Evolutionary conservation across 2,888 invertebrate species (phyloP), one percentile per base, ranked within the genome.

Genomic region (Pocota personata): DNA sequence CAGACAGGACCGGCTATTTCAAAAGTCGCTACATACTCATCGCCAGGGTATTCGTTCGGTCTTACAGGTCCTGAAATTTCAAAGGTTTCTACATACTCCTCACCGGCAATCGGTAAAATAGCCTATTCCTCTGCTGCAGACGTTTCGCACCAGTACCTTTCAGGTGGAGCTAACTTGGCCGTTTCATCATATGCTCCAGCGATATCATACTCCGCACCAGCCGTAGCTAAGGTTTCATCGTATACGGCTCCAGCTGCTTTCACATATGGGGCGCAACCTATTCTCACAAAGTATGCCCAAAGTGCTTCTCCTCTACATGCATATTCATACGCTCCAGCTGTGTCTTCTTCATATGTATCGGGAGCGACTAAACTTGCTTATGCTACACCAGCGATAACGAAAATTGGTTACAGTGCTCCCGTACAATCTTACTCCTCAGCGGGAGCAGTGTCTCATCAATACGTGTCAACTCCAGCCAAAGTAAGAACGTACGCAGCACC

Each of bases 311-410:
- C 89, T 2, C 27, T 73, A n/a, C 57, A 87, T 0, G 87, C 82
- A 8, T 87, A 87, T 57, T 76, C 77, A 0, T 90, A 87, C 12
- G 3, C 88, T 87, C 83, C 88, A 80, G 12, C 80, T 0, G 64
- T 84, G 6, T 69, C 84, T 1, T 58, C 84, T 1, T 64, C 84
- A 3, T 84, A 84, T 32, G 6, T 84, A 16, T 71, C 87, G 7
- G 88, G 89, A 32, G 88, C 87, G 3, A 50, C 72, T 16, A 84
- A 87, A 12, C 64, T 83, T 8, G 60, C 55, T 19, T 87, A 79
- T 43, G 92, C 92, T 77, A 93, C 92, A 6, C 93, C 93, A 3
- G 93, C 93, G 0, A 93, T 93, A 0, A 92, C 93, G 1, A 67
- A 77, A 69, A 67, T 69, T 40, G 80, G 67, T 10, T 67, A 67